Evolutionary conservation across 2,888 invertebrate species (phyloP), one percentile per base, ranked within the genome.

Genomic region (Volucella bombylans): DNA sequence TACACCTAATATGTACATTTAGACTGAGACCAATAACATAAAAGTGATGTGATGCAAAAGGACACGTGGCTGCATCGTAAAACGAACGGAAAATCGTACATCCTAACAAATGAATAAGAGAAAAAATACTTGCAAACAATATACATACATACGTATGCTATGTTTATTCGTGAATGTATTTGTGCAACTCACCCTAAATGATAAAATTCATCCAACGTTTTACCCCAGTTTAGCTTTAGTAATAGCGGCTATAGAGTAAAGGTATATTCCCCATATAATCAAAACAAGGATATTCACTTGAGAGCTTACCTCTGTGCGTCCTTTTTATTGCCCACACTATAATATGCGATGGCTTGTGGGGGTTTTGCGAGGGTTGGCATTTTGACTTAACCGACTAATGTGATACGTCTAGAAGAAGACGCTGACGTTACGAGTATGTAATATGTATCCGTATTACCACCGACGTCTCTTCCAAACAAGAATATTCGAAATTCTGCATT

Each of bases 31-130:
- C 52, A 72, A 79, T 79, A 65, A 72, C 59, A 72, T 72, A 72
- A 79, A 79, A 72, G 39, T 43, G 49, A 86, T 74, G 68, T 86
- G 77, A 79, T 78, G 69, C 82, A 72, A 67, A 85, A 82, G 69
- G 86, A 82, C 86, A 86, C 82, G 82, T 86, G 82, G 78, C 71
- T 61, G 65, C 31, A 54, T 86, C 86, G 73, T 86, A 82, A 86
- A 82, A 55, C 55, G 65, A 69, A 82, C 74, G 69, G 61, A 71
- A 76, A 67, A 65, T 49, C 67, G 12, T n/a, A 45, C 45, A 45
- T n/a, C 11, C n/a, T n/a, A n/a, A n/a, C 45, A 31, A 31, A 31
- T 31, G 31, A 31, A 31, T 31, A 31, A 31, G 31, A 31, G 31
- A 31, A 31, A 31, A 31, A 4, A 31, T 31, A 1, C 31, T 6